Evolutionary conservation across 2,113 vertebrate species (phyloP).

Genomic region (Lepus europaeus): DNA sequence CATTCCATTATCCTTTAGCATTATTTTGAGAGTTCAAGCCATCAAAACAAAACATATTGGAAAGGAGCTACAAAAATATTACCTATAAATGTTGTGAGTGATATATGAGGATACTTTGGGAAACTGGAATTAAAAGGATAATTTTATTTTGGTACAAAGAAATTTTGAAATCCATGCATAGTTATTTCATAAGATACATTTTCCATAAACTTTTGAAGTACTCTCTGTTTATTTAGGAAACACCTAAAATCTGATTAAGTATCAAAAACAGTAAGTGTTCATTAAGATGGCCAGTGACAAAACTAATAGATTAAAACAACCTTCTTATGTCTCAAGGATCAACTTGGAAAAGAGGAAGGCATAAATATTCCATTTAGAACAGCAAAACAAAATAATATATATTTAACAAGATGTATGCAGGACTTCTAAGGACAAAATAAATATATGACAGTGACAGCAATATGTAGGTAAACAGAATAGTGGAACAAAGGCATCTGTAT

Average conservation of each 20-base stretch:
- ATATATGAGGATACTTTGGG: too few species aligned
- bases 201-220: too few species aligned
- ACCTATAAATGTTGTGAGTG: neutral
- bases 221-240: neutral
- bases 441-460: neutral
- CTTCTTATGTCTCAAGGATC: neutral
- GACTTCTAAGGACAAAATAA: neutral
- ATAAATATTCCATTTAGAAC: neutral
- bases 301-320: neutral
- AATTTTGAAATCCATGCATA: too few species aligned
- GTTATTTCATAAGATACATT: too few species aligned
- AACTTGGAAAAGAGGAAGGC: neutral
- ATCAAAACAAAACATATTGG: neutral
- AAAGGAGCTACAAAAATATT: neutral
- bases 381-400: neutral
- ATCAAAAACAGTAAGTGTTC: neutral
- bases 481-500: neutral
- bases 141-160: too few species aligned
- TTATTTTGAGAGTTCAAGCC: slow-evolving; percentile 22
- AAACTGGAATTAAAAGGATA: too few species aligned
- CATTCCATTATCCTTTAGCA: neutral
- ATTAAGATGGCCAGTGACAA: neutral
- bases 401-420: neutral
- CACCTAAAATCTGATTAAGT: neutral
- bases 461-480: neutral